A percentile compares a stretch with the other conserved stretches of the same genome.
These are phyloP conservation scores for Butastur rufipennis DNA, from an alignment of 2,113 vertebrate genomes.

Conservation along the genomic window DNA sequence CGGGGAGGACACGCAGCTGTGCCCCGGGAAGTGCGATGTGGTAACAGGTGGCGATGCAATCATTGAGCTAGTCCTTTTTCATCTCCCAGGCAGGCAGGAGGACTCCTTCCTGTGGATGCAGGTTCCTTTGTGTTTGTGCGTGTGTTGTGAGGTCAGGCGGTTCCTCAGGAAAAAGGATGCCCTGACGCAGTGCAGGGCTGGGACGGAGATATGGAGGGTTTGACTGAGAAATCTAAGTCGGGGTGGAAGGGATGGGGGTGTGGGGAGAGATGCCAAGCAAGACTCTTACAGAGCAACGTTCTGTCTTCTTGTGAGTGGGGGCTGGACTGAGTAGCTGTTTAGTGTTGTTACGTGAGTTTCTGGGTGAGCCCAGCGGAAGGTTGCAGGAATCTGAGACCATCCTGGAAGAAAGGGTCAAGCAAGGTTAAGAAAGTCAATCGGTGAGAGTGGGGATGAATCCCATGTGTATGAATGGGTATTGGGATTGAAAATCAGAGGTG, in stretches of 20 bases:
- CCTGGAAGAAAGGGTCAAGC: not conserved
- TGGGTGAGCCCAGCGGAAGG: not conserved
- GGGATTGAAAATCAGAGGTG: not conserved
- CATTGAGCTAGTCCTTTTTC: not conserved
- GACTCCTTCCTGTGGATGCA: not conserved
- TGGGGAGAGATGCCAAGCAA: not conserved
- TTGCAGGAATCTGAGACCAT: not conserved
- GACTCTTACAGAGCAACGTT: not conserved
- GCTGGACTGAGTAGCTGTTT: not conserved
- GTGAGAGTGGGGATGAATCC: not conserved
- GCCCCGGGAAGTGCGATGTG: not conserved
- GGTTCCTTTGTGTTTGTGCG: not conserved
- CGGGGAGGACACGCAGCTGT: not conserved
- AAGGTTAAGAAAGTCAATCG: not conserved
- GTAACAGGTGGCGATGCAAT: not conserved
- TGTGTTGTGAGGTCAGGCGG: not conserved
- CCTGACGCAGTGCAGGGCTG: not conserved
- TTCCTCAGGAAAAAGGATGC: not conserved
- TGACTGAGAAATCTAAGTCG: fast-evolving
- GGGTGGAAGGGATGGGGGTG: not conserved
- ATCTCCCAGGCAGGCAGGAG: not conserved
- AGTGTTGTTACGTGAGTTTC: not conserved
- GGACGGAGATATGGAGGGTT: not conserved
- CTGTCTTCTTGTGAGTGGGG: not conserved
- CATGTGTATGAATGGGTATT: not conserved